Conservation (phyloP, 2,888 invertebrate genomes). For the Rhaphigaster nebulosa region DNA sequence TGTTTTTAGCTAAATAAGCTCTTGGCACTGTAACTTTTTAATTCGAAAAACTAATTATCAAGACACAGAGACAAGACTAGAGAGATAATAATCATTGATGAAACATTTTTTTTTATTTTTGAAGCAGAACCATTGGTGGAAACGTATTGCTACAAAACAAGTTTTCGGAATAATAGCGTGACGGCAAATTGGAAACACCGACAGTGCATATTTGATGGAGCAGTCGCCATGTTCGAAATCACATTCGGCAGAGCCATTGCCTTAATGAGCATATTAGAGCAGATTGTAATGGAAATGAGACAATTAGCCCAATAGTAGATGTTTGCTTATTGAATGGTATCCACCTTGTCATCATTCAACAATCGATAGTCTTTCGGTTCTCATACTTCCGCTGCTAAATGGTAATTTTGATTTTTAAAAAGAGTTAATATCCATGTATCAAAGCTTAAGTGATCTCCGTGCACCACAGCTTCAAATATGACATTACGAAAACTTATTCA, state of each 20-base stretch:
- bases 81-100: too few relatives aligned
- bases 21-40: too few relatives aligned
- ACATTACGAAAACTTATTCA: too few relatives aligned
- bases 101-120: too few relatives aligned
- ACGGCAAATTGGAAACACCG: not conserved
- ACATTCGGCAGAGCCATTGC: not conserved
- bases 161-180: not conserved
- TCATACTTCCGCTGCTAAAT: too few relatives aligned
- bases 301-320: not conserved
- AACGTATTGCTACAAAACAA: not conserved
- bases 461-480: too few relatives aligned
- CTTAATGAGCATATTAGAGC: slow-evolving; percentile 26
- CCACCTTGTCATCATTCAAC: not conserved
- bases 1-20: too few relatives aligned
- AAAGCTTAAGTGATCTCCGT: too few relatives aligned
- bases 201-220: not conserved
- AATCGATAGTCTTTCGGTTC: not conserved
- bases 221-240: not conserved
- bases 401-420: too few relatives aligned
- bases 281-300: slow-evolving; percentile 37
- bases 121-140: not conserved
- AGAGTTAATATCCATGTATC: too few relatives aligned
- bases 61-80: too few relatives aligned
- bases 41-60: too few relatives aligned
- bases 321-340: not conserved